Conservation (phyloP, 2,888 invertebrate species). For the Trachelus tabidus region DNA sequence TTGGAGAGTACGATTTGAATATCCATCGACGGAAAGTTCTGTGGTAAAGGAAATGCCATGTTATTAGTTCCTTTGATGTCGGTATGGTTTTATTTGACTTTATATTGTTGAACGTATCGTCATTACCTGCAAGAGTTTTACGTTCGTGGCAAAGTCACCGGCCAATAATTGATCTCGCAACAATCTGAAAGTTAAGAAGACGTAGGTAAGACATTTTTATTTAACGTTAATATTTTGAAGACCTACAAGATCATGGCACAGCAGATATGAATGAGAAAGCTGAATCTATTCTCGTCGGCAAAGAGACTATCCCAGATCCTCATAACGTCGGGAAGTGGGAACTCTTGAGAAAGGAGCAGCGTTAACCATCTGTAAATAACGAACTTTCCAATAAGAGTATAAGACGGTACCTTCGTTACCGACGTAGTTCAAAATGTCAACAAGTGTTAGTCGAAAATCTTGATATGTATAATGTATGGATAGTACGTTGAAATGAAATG, state of each 20-base stretch:
- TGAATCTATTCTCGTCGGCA: conserved; percentile 89
- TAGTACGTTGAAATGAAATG: not conserved
- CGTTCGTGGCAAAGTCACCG: conserved; percentile 93
- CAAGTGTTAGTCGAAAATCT: not conserved
- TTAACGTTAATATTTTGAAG: conserved; percentile 9
- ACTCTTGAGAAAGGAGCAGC: conserved; percentile 94
- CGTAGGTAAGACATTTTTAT: conserved; percentile 4
- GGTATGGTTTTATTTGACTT: not conserved
- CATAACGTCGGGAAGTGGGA: conserved; percentile 95
- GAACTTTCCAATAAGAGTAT: not conserved
- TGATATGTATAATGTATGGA: not conserved
- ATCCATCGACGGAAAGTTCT: conserved; percentile 90
- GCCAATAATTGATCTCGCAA: conserved; percentile 83
- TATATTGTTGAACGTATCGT: not conserved
- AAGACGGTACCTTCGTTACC: not conserved
- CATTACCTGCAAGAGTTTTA: conserved; percentile 87
- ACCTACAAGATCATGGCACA: conserved; percentile 98
- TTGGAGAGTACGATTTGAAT: conserved; percentile 85
- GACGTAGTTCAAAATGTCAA: not conserved
- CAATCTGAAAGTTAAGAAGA: conserved; percentile 71
- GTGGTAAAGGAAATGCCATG: conserved; percentile 23
- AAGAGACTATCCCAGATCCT: conserved; percentile 98
- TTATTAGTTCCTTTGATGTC: not conserved
- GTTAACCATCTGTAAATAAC: conserved; percentile 85
- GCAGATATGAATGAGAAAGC: conserved; percentile 91